Base-by-base conservation (phyloP, 2,797 vertebrate genomes). In the Hippocampus kuda region DNA sequence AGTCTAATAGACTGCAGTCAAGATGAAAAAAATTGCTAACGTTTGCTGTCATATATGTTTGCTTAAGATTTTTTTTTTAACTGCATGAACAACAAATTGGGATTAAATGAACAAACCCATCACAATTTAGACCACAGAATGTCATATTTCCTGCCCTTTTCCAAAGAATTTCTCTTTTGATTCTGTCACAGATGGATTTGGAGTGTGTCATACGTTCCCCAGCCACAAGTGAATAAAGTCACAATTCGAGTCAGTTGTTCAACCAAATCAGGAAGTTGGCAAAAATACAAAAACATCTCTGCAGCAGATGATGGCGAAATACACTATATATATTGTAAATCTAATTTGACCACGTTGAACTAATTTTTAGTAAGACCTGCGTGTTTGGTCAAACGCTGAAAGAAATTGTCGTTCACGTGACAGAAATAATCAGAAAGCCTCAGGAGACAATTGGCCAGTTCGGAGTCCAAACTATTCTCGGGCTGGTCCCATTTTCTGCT, bases 401-500 rank as follows among this genome's bases (percentile, higher is more conserved):
- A 24, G 24, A 48, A 26, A 70, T 41, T 42, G 62, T 42, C 24
- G 68, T 70, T 78, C 61, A 66, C 42, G 69, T 68, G 66, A 65
- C 41, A 76, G 53, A 48, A 60, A 66, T 66, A 61, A 74, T 79
- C 71, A 75, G 64, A 7, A 76, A 81, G 59, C 79, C 69, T 64
- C 57, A 68, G 44, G 24, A 76, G 70, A 66, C 75, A 70, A 77
- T 70, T 72, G 49, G 73, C 76, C 68, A 53, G 72, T 68, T 63
- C 66, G 48, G 48, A 71, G 60, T 73, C 82, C 81, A 81, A 78
- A 74, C 70, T 70, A 34, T 63, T 83, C 76, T 68, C 72, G 38
- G 70, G 26, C 68, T 61, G 56, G 74, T 70, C 72, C 71, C 62
- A 57, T 67, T 48, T 63, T 71, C 75, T 68, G 63, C 75, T 80